These are phyloP conservation scores for Nasonovia ribisnigri DNA, from an alignment of 2,888 invertebrate species.

Conservation along the genomic window DNA sequence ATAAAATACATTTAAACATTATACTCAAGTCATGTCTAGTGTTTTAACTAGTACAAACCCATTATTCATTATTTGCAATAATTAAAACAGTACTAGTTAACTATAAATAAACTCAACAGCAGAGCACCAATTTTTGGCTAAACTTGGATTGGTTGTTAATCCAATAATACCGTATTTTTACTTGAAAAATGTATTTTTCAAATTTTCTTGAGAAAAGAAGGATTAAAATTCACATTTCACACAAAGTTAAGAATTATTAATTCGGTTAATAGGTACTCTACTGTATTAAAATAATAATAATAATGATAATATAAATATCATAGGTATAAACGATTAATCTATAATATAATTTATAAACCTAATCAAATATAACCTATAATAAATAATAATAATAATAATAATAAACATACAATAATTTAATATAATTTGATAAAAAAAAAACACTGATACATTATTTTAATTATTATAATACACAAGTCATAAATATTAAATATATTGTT, in stretches of 20 bases:
- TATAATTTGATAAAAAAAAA: constrained; percentile 56
- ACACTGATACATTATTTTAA: constrained; percentile 54
- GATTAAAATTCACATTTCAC: constrained; percentile 6
- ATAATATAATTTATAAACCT: constrained; percentile 50
- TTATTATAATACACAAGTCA: constrained; percentile 44
- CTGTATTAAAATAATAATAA: constrained; percentile 55
- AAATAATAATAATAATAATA: constrained; percentile 38
- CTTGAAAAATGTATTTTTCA: background rate
- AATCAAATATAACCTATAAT: constrained; percentile 52
- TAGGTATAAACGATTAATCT: constrained; percentile 36
- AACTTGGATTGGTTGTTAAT: background rate
- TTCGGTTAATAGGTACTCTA: constrained; percentile 58
- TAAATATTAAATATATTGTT: constrained; percentile 31
- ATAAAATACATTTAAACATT: constrained; percentile 40
- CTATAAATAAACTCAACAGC: constrained; percentile 38
- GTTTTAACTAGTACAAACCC: constrained; percentile 36
- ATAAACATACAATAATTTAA: constrained; percentile 58
- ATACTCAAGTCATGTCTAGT: constrained; percentile 44
- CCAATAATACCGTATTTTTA: constrained; percentile 2
- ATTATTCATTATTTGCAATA: constrained; percentile 25
- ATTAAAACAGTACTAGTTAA: constrained; percentile 38
- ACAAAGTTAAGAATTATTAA: constrained; percentile 54
- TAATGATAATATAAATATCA: constrained; percentile 16
- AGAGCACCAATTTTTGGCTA: constrained; percentile 42
- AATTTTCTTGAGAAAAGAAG: background rate